Percentiles rank a stretch among this genome's conserved stretches.
Evolutionary conservation across 2,113 vertebrate species (phyloP).

Genomic region (Nycticorax nycticorax): DNA sequence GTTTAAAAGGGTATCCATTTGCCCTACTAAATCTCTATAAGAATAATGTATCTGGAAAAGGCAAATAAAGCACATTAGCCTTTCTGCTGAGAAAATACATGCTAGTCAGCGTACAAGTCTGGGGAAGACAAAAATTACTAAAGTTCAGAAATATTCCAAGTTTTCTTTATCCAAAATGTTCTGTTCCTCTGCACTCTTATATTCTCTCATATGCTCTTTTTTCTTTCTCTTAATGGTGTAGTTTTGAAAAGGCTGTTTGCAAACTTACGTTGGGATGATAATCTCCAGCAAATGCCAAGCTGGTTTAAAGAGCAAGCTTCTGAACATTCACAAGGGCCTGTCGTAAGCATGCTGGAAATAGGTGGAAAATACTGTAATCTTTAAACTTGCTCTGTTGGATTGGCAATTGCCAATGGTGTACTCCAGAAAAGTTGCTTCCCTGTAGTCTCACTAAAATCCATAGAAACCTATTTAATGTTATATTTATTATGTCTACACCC

Average conservation of each 20-base stretch:
- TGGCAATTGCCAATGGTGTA: neutral
- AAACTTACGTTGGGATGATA: neutral
- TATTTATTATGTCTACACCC: neutral
- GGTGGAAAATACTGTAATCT: neutral
- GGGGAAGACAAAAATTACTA: neutral
- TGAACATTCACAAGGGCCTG: neutral
- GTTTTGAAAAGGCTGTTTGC: neutral
- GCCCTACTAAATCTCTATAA: neutral
- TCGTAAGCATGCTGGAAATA: neutral
- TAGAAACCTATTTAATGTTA: neutral
- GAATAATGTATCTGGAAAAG: neutral
- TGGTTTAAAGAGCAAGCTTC: neutral
- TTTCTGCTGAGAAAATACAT: neutral
- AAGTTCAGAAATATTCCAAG: neutral
- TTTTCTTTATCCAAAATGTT: neutral
- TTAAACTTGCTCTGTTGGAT: neutral
- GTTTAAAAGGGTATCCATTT: neutral
- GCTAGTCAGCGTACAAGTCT: neutral
- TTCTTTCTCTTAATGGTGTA: neutral
- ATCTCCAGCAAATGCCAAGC: neutral
- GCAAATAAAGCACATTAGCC: neutral
- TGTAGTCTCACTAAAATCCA: neutral
- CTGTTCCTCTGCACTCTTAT: neutral
- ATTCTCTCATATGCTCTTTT: neutral
- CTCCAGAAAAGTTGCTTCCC: neutral